A percentile compares a stretch with the other conserved stretches of the same genome.
Evolutionary conservation across 2,888 invertebrate genomes (phyloP).

Genomic region (Hypercompe scribonia): DNA sequence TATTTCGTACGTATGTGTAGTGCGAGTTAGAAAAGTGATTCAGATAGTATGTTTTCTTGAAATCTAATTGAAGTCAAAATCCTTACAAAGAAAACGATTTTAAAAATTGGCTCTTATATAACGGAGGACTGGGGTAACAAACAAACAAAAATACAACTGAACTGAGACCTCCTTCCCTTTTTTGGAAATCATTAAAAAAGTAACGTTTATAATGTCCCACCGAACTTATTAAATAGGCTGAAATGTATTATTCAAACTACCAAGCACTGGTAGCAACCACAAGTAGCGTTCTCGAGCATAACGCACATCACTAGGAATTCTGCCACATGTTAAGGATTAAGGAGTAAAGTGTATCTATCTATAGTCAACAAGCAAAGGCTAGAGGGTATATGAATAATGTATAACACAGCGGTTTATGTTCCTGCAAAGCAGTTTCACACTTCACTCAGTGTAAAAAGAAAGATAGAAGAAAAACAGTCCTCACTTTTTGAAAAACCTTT

Average conservation of each 20-base stretch:
- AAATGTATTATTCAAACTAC: background rate
- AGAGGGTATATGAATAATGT: constrained; percentile 19
- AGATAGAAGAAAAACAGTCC: constrained; percentile 15
- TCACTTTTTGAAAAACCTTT: background rate
- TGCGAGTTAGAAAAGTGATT: too few relatives aligned
- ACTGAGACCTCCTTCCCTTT: too few relatives aligned
- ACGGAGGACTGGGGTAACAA: too few relatives aligned
- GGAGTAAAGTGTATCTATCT: background rate
- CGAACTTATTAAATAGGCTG: too few relatives aligned
- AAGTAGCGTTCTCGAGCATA: background rate
- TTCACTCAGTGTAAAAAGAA: constrained; percentile 6
- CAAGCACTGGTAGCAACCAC: background rate
- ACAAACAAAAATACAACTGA: too few relatives aligned
- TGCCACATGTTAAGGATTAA: background rate
- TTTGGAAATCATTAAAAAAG: too few relatives aligned
- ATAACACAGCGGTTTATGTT: constrained; percentile 14
- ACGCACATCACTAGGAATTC: background rate
- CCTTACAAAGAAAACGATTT: too few relatives aligned
- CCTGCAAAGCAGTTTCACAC: constrained; percentile 10
- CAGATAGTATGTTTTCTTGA: too few relatives aligned
- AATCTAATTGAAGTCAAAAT: too few relatives aligned
- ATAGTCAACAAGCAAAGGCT: constrained; percentile 6
- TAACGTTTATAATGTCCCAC: too few relatives aligned
- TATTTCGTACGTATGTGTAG: too few relatives aligned
- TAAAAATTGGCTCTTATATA: too few relatives aligned